A percentile compares a stretch with the other conserved stretches of the same genome.
Conservation (phyloP, 2,888 invertebrate genomes). For the Erynnis tages region DNA sequence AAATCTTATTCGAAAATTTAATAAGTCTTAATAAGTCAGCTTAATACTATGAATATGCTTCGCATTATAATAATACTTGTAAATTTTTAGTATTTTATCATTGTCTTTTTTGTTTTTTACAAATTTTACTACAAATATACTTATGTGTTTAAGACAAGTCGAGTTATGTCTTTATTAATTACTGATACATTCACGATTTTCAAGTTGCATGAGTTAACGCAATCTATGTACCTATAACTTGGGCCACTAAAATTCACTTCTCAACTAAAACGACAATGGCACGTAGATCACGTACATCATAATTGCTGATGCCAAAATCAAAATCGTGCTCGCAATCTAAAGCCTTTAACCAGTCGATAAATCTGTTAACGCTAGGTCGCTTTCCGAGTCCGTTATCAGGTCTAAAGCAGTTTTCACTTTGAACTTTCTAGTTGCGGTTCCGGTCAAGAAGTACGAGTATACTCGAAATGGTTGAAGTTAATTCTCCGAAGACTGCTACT, state of each 20-base stretch:
- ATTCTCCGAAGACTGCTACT: conserved; percentile 19
- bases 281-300: conserved; percentile 13
- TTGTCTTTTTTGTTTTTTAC: no score
- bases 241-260: background rate
- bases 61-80: no score
- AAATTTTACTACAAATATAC: no score
- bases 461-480: conserved; percentile 27
- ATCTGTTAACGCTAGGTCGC: conserved; percentile 18
- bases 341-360: conserved; percentile 8
- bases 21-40: no score
- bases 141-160: no score
- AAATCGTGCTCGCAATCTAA: conserved; percentile 16
- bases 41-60: no score
- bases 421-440: conserved; percentile 26
- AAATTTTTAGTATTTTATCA: no score
- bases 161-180: no score
- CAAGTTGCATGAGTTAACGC: no score
- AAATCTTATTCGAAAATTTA: no score
- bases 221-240: no score
- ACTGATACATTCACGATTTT: no score
- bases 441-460: conserved; percentile 27
- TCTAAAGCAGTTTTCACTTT: conserved; percentile 32
- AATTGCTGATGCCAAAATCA: conserved; percentile 1
- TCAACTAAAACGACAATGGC: background rate
- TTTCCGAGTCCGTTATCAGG: conserved; percentile 27